Evolutionary conservation across 2,888 invertebrate genomes (phyloP).

Genomic region (Alentia gelatinosa): DNA sequence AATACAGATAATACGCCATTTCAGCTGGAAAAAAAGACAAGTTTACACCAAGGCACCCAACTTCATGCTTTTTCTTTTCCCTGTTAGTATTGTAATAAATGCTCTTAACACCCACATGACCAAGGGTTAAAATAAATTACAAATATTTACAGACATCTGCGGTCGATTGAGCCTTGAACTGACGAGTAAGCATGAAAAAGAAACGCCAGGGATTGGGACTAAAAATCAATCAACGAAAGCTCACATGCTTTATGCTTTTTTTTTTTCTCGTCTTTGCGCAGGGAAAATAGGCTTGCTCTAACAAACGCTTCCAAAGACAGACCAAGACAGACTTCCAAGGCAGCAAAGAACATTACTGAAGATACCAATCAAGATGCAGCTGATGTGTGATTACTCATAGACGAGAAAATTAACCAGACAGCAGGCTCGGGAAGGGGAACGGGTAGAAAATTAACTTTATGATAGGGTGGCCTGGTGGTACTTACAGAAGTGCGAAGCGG

Average conservation of each 20-base stretch:
- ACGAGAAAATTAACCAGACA: neutral
- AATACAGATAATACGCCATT: too few relatives aligned
- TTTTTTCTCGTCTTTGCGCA: neutral
- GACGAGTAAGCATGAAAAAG: neutral
- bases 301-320: neutral
- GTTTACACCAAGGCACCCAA: neutral
- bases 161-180: too few relatives aligned
- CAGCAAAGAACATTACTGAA: neutral
- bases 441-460: neutral
- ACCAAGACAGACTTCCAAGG: neutral
- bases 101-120: too few relatives aligned
- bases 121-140: too few relatives aligned
- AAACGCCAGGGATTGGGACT: neutral
- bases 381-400: neutral
- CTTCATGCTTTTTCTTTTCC: neutral
- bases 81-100: too few relatives aligned
- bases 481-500: constrained; percentile 2
- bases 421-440: neutral
- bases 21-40: too few relatives aligned
- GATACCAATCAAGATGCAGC: neutral
- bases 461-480: neutral
- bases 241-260: neutral
- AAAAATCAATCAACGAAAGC: neutral
- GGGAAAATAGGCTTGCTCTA: neutral
- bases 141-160: too few relatives aligned